These are phyloP conservation scores for Adela reaumurella DNA, from an alignment of 2,888 invertebrate species.

Conservation along the genomic window DNA sequence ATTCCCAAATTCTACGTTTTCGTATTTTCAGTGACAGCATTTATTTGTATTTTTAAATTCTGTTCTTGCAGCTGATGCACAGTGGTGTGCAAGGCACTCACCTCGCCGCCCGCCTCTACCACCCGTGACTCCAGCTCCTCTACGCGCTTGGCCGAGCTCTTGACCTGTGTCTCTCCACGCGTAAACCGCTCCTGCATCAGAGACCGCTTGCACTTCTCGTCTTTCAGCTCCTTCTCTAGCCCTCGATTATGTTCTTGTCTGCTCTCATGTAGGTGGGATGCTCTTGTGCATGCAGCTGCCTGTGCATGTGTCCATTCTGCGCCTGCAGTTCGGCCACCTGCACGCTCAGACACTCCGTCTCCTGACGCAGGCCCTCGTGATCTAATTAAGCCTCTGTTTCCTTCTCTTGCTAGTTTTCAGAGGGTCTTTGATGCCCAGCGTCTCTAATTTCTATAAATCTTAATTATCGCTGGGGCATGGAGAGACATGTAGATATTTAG, in stretches of 20 bases:
- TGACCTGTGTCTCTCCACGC: slow-evolving; percentile 29
- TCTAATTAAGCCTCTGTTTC: too few species aligned
- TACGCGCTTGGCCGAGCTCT: slow-evolving; percentile 23
- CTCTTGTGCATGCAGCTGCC: slow-evolving; percentile 20
- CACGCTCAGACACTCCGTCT: slow-evolving; percentile 25
- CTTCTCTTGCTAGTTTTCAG: too few species aligned
- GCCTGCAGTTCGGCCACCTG: slow-evolving; percentile 29
- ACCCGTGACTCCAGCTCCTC: slow-evolving; percentile 27
- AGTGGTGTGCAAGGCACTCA: slow-evolving; percentile 25
- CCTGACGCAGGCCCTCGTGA: slow-evolving; percentile 29
- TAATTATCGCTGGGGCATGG: too few species aligned
- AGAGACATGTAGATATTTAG: neutral
- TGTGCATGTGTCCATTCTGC: slow-evolving; percentile 30
- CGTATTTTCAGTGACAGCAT: too few species aligned
- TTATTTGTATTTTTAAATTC: too few species aligned
- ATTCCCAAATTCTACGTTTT: too few species aligned
- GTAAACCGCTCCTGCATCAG: slow-evolving; percentile 24
- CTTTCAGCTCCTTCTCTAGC: slow-evolving; percentile 34
- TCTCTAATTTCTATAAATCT: too few species aligned
- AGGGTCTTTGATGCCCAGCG: too few species aligned
- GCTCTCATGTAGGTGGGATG: neutral
- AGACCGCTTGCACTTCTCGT: slow-evolving; percentile 26
- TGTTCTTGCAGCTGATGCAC: slow-evolving; percentile 30
- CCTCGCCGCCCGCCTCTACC: slow-evolving; percentile 24
- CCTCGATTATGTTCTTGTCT: neutral